These are phyloP conservation scores for Barypeithes pellucidus DNA, from an alignment of 2,888 invertebrate species.

Conservation along the genomic window DNA sequence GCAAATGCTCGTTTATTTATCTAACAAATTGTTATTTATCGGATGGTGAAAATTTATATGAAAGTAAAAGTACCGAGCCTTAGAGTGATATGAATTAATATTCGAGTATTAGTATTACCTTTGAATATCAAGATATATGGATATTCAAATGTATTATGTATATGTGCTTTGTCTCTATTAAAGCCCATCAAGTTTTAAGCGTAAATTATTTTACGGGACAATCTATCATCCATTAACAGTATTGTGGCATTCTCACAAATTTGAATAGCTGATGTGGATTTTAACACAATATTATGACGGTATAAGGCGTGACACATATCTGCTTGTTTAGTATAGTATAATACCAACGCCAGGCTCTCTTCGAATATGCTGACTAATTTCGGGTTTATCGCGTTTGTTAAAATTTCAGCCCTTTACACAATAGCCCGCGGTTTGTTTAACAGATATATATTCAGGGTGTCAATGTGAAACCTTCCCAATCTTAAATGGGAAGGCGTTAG, in stretches of 20 bases:
- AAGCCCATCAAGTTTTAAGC: neutral
- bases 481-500: too few relatives aligned
- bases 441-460: too few relatives aligned
- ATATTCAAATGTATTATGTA: too few relatives aligned
- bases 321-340: neutral
- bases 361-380: slow-evolving; percentile 7
- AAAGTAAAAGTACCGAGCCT: too few relatives aligned
- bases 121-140: too few relatives aligned
- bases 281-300: neutral
- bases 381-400: neutral
- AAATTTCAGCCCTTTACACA: neutral
- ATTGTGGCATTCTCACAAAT: neutral
- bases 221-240: neutral
- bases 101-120: too few relatives aligned
- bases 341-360: neutral
- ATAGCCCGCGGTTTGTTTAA: too few relatives aligned
- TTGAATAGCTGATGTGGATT: slow-evolving; percentile 1
- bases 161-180: neutral
- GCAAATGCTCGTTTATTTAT: too few relatives aligned
- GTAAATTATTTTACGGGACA: neutral
- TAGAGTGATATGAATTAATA: too few relatives aligned
- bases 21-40: too few relatives aligned
- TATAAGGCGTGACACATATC: neutral
- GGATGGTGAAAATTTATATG: too few relatives aligned
- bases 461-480: too few relatives aligned